A percentile compares a stretch with the other conserved stretches of the same genome.
Conservation (phyloP, 1,140 invertebrate genomes). For the Drosophila nikananu region DNA sequence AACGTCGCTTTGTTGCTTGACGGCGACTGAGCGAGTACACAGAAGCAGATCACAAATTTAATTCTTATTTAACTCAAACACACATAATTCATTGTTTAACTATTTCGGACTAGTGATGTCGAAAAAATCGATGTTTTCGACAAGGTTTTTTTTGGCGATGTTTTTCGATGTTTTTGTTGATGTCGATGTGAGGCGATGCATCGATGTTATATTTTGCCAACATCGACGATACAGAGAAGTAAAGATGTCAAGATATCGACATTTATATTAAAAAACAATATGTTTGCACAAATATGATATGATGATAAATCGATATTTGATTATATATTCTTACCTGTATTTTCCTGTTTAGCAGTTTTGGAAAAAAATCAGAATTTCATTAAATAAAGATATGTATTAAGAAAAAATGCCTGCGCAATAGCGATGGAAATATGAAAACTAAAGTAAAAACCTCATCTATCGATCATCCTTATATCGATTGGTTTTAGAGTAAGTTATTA, state of each 20-base stretch:
- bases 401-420: background rate
- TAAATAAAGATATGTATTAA: background rate
- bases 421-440: background rate
- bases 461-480: no score
- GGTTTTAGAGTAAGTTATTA: no score
- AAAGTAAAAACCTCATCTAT: no score
- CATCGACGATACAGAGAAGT: background rate
- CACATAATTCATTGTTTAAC: conserved; percentile 35
- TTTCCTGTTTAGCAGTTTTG: background rate
- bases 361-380: background rate
- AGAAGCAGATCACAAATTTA: conserved; percentile 29
- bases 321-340: no score
- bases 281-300: no score
- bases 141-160: no score
- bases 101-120: conserved; percentile 23
- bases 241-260: background rate
- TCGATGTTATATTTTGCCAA: no score
- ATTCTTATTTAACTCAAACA: conserved; percentile 33
- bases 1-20: conserved; percentile 23
- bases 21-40: conserved; percentile 14
- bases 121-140: no score
- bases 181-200: no score
- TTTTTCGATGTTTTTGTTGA: no score
- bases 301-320: no score
- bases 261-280: no score